Percentiles rank a stretch among this genome's conserved stretches.
Conservation (phyloP, 2,113 vertebrate genomes). For the Crotalus horridus region DNA sequence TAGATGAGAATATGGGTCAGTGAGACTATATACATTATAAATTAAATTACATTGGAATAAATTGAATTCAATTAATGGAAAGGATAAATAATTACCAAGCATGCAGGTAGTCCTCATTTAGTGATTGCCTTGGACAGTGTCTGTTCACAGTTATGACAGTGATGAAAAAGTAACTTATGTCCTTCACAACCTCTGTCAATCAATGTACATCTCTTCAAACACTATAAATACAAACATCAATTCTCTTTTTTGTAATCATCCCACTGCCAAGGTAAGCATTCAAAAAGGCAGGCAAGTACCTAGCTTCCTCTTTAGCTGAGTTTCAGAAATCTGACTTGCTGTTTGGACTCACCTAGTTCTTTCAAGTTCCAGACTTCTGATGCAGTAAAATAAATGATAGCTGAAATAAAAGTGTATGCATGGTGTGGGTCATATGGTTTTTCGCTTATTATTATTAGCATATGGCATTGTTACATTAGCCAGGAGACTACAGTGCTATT, state of each 20-base stretch:
- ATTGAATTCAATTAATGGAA: neutral
- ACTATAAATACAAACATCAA: neutral
- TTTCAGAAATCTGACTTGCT: neutral
- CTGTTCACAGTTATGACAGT: neutral
- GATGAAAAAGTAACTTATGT: neutral
- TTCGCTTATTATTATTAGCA: neutral
- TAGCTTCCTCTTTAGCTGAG: neutral
- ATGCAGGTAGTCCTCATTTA: neutral
- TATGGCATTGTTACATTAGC: neutral
- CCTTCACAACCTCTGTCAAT: neutral
- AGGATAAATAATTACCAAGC: neutral
- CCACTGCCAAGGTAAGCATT: neutral
- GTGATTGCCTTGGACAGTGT: neutral
- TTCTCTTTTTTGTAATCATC: neutral
- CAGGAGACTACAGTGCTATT: neutral
- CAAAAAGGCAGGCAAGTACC: neutral
- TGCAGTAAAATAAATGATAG: neutral
- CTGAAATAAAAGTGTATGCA: neutral
- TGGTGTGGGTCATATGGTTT: neutral
- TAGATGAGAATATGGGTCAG: neutral
- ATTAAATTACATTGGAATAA: neutral
- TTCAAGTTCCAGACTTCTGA: neutral
- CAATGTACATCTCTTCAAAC: neutral
- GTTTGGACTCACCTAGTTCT: neutral
- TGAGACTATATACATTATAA: neutral